Evolutionary conservation across 2,113 vertebrate species (phyloP).

Genomic region (Ophiodon elongatus): DNA sequence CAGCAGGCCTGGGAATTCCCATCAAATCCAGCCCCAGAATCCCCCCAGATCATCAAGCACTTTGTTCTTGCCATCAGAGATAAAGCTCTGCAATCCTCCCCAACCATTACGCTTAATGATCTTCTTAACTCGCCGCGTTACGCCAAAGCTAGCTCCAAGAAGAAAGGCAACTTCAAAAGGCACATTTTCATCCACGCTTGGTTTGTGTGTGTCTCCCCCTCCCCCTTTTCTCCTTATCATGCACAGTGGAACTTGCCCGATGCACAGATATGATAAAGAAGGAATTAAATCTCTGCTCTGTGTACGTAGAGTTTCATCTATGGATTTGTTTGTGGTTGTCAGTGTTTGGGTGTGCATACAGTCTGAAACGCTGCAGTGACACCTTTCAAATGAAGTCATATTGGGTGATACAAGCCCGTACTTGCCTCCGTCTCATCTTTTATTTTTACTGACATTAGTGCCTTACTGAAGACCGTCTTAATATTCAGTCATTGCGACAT

Average conservation of each 20-base stretch:
- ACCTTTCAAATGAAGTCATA: constrained; percentile 35
- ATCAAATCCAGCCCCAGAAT: constrained; percentile 78
- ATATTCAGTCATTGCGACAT: constrained; percentile 14
- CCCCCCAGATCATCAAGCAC: constrained; percentile 75
- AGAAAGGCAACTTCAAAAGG: constrained; percentile 74
- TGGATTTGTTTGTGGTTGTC: constrained; percentile 28
- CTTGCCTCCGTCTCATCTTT: constrained; percentile 17
- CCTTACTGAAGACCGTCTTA: constrained; percentile 10
- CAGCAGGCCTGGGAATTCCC: constrained; percentile 77
- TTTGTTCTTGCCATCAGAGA: constrained; percentile 82
- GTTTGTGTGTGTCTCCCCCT: constrained; percentile 33
- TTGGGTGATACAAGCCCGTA: constrained; percentile 5
- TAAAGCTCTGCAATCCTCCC: constrained; percentile 79
- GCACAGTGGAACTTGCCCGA: constrained; percentile 35
- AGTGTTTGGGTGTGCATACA: constrained; percentile 8
- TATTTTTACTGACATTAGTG: constrained; percentile 21
- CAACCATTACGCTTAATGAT: constrained; percentile 82
- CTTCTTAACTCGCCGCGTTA: constrained; percentile 76
- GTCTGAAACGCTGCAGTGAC: constrained; percentile 16
- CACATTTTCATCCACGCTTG: constrained; percentile 56
- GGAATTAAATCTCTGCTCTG: constrained; percentile 52
- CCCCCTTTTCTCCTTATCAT: constrained; percentile 50
- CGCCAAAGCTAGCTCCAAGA: constrained; percentile 73
- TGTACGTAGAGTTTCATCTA: constrained; percentile 31
- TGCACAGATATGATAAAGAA: constrained; percentile 58